Evolutionary conservation across 2,113 vertebrate species (phyloP).

Genomic region (Lamprologus tigripictilis): DNA sequence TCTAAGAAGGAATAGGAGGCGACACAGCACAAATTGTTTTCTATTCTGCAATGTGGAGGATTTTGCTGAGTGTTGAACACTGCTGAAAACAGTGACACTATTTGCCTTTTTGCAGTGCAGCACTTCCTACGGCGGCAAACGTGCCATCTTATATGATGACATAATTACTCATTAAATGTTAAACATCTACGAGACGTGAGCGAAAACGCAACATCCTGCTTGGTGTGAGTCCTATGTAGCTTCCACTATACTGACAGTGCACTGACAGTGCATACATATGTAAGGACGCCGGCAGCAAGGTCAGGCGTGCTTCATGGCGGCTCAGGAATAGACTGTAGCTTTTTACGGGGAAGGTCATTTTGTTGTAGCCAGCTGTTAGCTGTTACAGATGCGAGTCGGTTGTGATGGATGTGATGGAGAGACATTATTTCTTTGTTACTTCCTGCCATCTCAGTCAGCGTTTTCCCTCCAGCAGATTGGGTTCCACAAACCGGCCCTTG

Average conservation of each 20-base stretch:
- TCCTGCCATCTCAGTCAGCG: conserved; percentile 58
- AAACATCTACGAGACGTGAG: background rate
- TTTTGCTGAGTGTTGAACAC: conserved; percentile 8
- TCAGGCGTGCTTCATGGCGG: conserved; percentile 15
- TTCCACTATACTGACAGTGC: background rate
- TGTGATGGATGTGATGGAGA: conserved; percentile 56
- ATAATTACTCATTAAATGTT: conserved; percentile 28
- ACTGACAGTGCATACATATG: background rate
- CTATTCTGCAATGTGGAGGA: conserved; percentile 8
- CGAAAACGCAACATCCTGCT: background rate
- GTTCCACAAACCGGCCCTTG: conserved; percentile 61
- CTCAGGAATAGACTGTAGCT: conserved; percentile 4
- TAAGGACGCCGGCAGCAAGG: conserved; percentile 35
- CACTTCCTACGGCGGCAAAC: background rate
- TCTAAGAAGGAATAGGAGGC: conserved; percentile 40
- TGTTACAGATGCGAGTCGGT: conserved; percentile 9
- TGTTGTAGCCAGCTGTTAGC: conserved; percentile 23
- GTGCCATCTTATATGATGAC: background rate
- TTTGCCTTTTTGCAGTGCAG: background rate
- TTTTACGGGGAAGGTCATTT: conserved; percentile 35
- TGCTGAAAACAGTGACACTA: background rate
- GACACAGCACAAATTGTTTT: conserved; percentile 46
- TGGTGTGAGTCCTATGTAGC: background rate
- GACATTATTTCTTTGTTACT: conserved; percentile 43
- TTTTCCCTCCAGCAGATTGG: conserved; percentile 62